Conservation (phyloP, 2,888 invertebrate species). For the Acronicta leporina region DNA sequence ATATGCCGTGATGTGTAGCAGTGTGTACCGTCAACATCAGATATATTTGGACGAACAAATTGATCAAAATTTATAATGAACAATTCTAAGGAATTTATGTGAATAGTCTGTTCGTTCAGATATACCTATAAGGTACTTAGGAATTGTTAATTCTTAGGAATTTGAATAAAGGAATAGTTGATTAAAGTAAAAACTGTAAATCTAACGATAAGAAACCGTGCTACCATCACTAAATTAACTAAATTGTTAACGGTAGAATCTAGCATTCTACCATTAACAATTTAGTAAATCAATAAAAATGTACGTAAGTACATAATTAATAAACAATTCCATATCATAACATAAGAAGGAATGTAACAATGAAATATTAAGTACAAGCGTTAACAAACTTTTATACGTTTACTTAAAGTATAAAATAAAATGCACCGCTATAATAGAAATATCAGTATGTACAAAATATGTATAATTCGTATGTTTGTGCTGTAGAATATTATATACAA, state of each 20-base stretch:
- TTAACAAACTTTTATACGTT: constrained; percentile 29
- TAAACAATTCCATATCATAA: constrained; percentile 14
- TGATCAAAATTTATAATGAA: too few relatives aligned
- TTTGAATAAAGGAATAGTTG: too few relatives aligned
- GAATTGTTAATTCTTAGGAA: too few relatives aligned
- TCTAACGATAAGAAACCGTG: constrained; percentile 13
- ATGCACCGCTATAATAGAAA: constrained; percentile 24
- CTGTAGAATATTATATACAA: constrained; percentile 33
- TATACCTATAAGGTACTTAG: too few relatives aligned
- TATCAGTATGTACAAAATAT: constrained; percentile 35
- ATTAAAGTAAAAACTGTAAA: constrained; percentile 7
- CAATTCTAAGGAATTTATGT: too few relatives aligned
- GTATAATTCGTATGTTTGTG: not conserved
- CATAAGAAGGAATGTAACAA: constrained; percentile 37
- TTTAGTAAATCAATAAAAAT: constrained; percentile 16
- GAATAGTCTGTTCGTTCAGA: too few relatives aligned
- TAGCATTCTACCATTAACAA: too few relatives aligned
- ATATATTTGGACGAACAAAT: too few relatives aligned
- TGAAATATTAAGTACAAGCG: constrained; percentile 18
- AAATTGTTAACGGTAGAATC: too few relatives aligned
- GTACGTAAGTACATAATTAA: constrained; percentile 24
- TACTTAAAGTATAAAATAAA: constrained; percentile 33
- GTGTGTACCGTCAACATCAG: too few relatives aligned
- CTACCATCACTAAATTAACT: constrained; percentile 25
- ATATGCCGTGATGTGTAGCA: too few relatives aligned